These are phyloP conservation scores for Antechinus flavipes DNA, from an alignment of 2,113 vertebrate genomes.

Conservation along the genomic window DNA sequence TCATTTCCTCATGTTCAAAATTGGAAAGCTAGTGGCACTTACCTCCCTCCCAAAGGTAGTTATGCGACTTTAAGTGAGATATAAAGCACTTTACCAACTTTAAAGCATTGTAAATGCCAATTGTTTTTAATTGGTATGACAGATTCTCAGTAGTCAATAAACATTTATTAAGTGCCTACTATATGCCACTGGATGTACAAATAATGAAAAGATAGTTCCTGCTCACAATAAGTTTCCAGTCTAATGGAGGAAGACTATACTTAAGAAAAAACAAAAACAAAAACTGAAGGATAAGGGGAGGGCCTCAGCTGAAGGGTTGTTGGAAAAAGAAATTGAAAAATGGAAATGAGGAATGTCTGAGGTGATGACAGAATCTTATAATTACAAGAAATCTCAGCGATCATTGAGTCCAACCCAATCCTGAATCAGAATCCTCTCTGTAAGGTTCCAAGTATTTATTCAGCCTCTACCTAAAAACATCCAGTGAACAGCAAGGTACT, in stretches of 20 bases:
- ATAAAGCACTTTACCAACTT: neutral
- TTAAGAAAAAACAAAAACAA: neutral
- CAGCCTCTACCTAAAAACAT: neutral
- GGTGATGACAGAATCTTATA: neutral
- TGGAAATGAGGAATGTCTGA: neutral
- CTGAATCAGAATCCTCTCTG: neutral
- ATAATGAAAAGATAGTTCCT: neutral
- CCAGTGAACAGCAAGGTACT: neutral
- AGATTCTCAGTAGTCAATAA: neutral
- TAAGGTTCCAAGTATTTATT: neutral
- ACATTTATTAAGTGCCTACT: neutral
- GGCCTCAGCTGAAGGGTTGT: neutral
- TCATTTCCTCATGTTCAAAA: neutral
- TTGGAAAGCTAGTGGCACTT: neutral
- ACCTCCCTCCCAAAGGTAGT: neutral
- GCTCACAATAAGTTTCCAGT: neutral
- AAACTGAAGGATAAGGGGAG: neutral
- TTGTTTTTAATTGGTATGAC: neutral
- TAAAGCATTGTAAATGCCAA: neutral
- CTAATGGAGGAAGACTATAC: neutral
- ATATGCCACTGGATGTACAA: neutral
- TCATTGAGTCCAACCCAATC: neutral
- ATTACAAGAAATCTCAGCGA: neutral
- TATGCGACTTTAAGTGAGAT: neutral
- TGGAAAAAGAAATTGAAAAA: neutral